Evolutionary conservation across 1,140 invertebrate genomes (phyloP).

Genomic region (Danaus melanippus): DNA sequence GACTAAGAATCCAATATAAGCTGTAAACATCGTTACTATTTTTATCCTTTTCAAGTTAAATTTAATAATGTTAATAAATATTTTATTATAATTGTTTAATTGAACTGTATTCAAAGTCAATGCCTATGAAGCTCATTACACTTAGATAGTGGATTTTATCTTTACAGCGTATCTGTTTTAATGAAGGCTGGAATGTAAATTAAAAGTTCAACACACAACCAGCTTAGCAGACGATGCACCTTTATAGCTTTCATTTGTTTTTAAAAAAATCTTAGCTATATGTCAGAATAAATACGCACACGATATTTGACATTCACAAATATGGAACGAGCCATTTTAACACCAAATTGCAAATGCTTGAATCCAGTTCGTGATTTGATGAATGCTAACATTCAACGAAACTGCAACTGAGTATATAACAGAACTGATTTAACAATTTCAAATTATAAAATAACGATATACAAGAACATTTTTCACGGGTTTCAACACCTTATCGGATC

Average conservation of each 20-base stretch:
- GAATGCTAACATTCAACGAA: neutral
- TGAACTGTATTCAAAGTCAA: constrained; percentile 22
- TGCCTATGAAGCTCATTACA: constrained; percentile 13
- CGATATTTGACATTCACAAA: neutral
- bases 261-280: constrained; percentile 12
- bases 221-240: constrained; percentile 8
- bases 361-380: neutral
- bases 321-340: neutral
- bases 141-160: constrained; percentile 9
- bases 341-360: too few relatives aligned
- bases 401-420: constrained; percentile 5
- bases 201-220: constrained; percentile 8
- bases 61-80: neutral
- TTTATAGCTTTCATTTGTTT: constrained; percentile 16
- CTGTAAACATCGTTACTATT: neutral
- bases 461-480: constrained; percentile 7
- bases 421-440: constrained; percentile 9
- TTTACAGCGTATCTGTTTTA: constrained; percentile 13
- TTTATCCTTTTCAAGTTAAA: constrained; percentile 1
- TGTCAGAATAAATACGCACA: constrained; percentile 1
- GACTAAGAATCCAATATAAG: neutral
- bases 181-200: constrained; percentile 14
- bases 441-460: constrained; percentile 7
- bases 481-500: constrained; percentile 18
- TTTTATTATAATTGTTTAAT: constrained; percentile 9